Evolutionary conservation across 1,140 invertebrate species (phyloP), one percentile per base, ranked within the genome.

Genomic region (Pectinophora gossypiella): DNA sequence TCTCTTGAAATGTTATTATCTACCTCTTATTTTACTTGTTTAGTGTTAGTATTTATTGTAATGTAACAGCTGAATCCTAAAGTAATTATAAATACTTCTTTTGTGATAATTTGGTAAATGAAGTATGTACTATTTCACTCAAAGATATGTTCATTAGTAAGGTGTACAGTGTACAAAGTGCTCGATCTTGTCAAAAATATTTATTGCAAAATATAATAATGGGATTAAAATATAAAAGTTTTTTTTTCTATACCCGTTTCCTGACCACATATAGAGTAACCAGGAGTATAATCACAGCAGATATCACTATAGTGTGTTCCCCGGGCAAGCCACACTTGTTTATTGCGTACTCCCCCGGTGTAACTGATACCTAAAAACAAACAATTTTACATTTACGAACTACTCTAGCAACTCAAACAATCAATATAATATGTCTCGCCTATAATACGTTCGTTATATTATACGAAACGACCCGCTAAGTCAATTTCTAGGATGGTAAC

Each of bases 181-280:
- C 79, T 80, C 62, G 69, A 81, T 84, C 79, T 84, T 84, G 79
- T 84, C 80, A 83, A 72, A 64, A 78, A 70, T 86, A 86, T 85
- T 85, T 86, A 86, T 86, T 86, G 63, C 83, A 60, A 74, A 83
- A 74, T 75, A 80, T 77, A 83, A 71, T 67, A 54, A 62, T 64
- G 64, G 71, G 59, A 69, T 69, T 65, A 64, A 61, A 61, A 68
- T 64, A 68, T 36, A 66, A 36, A 18, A 23, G 59, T 54, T 56
- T 43, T 58, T 57, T 63, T 61, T 56, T 58, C 44, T 56, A 67
- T 69, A 0, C 76, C 72, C 55, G 71, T 20, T 48, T 66, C 12
- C 45, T 61, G 5, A 45, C 54, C 7, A 65, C 68, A 48, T 58
- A 61, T 49, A 72, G 18, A 6, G 76, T 38, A 46, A 70, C 18